Evolutionary conservation across 2,888 invertebrate species (phyloP), one percentile per base, ranked within the genome.

Genomic region (Timandra comae): DNA sequence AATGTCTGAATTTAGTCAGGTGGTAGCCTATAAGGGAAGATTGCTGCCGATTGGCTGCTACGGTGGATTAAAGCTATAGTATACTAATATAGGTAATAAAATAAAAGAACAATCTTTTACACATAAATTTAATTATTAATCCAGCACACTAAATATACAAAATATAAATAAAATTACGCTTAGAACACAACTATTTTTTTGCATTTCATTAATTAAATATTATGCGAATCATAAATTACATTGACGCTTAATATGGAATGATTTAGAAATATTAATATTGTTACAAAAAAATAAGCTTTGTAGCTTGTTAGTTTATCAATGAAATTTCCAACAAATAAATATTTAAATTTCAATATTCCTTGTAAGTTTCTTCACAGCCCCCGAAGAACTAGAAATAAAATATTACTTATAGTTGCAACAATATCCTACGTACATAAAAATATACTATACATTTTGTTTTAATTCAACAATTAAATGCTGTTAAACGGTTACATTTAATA

Each of bases 381-480:
- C 32, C 73, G 74, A 33, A 75, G 66, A 61, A 60, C 78, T 78
- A 75, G 62, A 60, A 62, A 77, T 74, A 68, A 49, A 73, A 68
- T 37, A 46, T 16, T n/a, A n/a, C n/a, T n/a, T n/a, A n/a, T n/a
- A n/a, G n/a, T n/a, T n/a, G n/a, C n/a, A n/a, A n/a, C n/a, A n/a
- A n/a, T n/a, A n/a, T n/a, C n/a, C n/a, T n/a, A n/a, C n/a, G n/a
- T n/a, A n/a, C n/a, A n/a, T n/a, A n/a, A n/a, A n/a, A n/a, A n/a
- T n/a, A n/a, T n/a, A n/a, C n/a, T n/a, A n/a, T n/a, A n/a, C n/a
- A n/a, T n/a, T n/a, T n/a, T n/a, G n/a, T n/a, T n/a, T n/a, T n/a
- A n/a, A n/a, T n/a, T n/a, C n/a, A n/a, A n/a, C n/a, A n/a, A n/a
- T n/a, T n/a, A n/a, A n/a, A n/a, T n/a, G n/a, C n/a, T n/a, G n/a